A percentile compares a stretch with the other conserved stretches of the same genome.
These are phyloP conservation scores for Luehdorfia chinensis DNA, from an alignment of 1,140 invertebrate genomes.

Conservation along the genomic window DNA sequence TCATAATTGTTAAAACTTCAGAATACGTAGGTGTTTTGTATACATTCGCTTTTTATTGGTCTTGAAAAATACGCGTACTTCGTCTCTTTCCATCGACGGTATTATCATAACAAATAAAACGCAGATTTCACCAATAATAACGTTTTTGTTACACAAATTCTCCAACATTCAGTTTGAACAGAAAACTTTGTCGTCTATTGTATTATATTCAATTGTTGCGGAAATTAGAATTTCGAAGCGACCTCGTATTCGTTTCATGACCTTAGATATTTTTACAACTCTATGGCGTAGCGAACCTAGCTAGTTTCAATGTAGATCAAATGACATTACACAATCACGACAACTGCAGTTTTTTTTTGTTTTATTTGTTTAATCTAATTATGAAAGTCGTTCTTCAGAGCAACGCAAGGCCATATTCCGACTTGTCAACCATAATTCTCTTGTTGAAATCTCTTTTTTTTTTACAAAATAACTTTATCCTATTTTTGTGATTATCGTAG, in stretches of 20 bases:
- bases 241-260: slow-evolving; percentile 11
- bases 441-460: too few relatives aligned
- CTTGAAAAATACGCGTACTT: slow-evolving; percentile 1
- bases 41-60: slow-evolving; percentile 1
- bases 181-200: slow-evolving; percentile 14
- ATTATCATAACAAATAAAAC: background rate
- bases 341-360: background rate
- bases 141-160: slow-evolving; percentile 6
- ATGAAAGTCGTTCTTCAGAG: too few relatives aligned
- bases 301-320: slow-evolving; percentile 5
- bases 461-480: too few relatives aligned
- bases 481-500: too few relatives aligned
- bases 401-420: too few relatives aligned
- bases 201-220: slow-evolving; percentile 16
- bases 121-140: slow-evolving; percentile 6
- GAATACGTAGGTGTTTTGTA: background rate
- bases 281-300: slow-evolving; percentile 9
- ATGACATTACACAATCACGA: slow-evolving; percentile 5
- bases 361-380: too few relatives aligned
- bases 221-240: slow-evolving; percentile 9
- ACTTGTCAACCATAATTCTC: too few relatives aligned
- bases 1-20: background rate
- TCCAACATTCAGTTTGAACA: background rate
- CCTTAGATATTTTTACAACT: slow-evolving; percentile 11
- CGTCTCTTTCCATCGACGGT: background rate